A percentile compares a stretch with the other conserved stretches of the same genome.
phyloP scores from a whole-genome alignment of 92 coral and sea anemone genomes.

The Porites evermanni region DNA sequence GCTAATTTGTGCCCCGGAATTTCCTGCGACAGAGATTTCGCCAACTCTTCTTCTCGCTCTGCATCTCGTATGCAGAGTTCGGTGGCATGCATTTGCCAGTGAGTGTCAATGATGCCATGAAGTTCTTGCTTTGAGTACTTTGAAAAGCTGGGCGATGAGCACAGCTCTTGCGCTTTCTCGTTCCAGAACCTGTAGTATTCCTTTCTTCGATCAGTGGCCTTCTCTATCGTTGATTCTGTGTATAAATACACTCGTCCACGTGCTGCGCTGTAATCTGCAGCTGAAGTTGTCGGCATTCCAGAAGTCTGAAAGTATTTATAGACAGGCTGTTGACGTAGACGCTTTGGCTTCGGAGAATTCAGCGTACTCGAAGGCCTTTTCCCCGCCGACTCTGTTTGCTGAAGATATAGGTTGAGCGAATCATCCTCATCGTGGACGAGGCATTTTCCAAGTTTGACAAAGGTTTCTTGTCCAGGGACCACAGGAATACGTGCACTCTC shows the following conservation, averaged over 20 bases:
- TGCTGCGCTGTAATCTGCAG: constrained; percentile 51
- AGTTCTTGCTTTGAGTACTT: constrained; percentile 45
- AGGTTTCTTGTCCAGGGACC: constrained; percentile 29
- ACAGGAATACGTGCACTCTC: constrained; percentile 22
- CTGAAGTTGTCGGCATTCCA: constrained; percentile 5
- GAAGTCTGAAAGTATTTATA: constrained; percentile 25
- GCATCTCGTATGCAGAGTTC: constrained; percentile 40
- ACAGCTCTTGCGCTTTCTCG: constrained; percentile 43
- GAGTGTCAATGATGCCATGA: constrained; percentile 53
- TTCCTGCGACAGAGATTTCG: constrained; percentile 38
- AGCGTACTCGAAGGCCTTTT: constrained; percentile 19
- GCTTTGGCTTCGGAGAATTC: constrained; percentile 50
- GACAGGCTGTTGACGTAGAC: constrained; percentile 31
- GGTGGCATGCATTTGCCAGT: constrained; percentile 54
- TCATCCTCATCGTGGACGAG: constrained; percentile 27
- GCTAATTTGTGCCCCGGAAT: constrained; percentile 37
- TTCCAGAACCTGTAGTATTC: constrained; percentile 50
- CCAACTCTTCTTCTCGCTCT: constrained; percentile 40
- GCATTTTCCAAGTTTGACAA: constrained; percentile 22
- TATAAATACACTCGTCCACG: constrained; percentile 48
- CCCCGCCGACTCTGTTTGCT: constrained; percentile 33
- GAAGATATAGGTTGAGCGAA: constrained; percentile 28
- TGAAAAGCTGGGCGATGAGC: constrained; percentile 32
- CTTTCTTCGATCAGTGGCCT: constrained; percentile 39
- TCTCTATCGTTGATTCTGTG: constrained; percentile 34